phyloP scores from a whole-genome alignment of 2,888 invertebrate species.

The Pristionchus arcanus region DNA sequence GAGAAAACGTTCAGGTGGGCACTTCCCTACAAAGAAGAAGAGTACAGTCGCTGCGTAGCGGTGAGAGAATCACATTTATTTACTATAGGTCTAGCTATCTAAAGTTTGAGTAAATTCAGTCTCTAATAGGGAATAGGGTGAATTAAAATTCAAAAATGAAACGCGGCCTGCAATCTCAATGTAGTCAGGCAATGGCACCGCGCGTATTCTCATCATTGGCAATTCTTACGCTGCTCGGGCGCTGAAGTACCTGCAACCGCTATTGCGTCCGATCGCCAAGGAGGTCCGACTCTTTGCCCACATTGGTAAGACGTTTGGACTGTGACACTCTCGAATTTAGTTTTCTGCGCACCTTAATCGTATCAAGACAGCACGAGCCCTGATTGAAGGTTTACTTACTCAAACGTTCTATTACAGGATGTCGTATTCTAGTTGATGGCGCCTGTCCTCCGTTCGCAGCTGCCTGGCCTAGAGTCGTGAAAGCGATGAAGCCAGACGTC shows the following conservation, averaged over 20 bases:
- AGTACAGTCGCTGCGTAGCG: background rate
- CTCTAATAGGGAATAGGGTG: no score
- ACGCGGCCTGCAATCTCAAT: background rate
- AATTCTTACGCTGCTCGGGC: background rate
- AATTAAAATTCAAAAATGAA: no score
- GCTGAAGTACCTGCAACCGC: background rate
- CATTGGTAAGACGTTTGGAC: background rate
- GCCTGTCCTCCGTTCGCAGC: background rate
- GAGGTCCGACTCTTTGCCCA: conserved; percentile 23
- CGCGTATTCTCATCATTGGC: background rate
- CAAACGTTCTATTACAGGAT: background rate
- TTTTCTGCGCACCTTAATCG: no score
- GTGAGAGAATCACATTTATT: background rate
- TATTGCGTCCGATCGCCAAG: background rate
- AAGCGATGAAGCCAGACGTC: conserved; percentile 16
- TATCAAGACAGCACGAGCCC: no score
- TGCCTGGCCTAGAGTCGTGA: background rate
- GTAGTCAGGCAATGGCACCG: background rate
- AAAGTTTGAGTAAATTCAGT: no score
- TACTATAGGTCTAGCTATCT: no score
- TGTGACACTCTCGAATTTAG: no score
- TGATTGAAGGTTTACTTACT: no score
- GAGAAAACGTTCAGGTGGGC: background rate
- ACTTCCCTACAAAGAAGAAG: background rate
- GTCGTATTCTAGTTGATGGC: background rate